These are phyloP conservation scores for Camelus dromedarius DNA, from an alignment of 2,113 vertebrate genomes.

Conservation along the genomic window DNA sequence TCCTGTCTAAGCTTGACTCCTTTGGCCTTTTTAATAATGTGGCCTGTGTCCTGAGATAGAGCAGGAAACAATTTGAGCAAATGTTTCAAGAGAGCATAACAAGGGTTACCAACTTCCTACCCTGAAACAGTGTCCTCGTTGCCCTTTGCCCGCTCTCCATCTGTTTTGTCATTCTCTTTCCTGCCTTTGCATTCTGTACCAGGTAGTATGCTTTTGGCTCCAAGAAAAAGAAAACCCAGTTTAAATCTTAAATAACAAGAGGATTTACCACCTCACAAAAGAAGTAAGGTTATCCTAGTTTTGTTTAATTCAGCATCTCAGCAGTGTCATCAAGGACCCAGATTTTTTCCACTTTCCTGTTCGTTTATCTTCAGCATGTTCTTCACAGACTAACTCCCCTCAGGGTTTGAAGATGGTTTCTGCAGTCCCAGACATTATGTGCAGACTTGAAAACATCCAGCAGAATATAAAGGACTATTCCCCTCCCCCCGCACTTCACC, in stretches of 20 bases:
- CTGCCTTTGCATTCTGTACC: not conserved
- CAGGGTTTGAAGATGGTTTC: not conserved
- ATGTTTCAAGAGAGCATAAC: not conserved
- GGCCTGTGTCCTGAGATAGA: not conserved
- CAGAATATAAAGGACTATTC: not conserved
- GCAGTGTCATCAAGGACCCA: not conserved
- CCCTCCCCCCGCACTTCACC: not conserved
- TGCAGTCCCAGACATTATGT: not conserved
- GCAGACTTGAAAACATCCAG: not conserved
- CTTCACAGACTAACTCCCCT: not conserved
- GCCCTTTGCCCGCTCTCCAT: not conserved
- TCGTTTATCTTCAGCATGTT: slow-evolving; percentile 28
- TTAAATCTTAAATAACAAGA: slow-evolving; percentile 50
- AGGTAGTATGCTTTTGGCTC: not conserved
- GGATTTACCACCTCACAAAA: not conserved
- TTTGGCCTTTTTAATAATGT: slow-evolving; percentile 12
- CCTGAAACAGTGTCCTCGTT: not conserved
- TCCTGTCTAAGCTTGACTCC: not conserved
- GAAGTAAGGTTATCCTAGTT: not conserved
- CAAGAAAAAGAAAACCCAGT: slow-evolving; percentile 32
- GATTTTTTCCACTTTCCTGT: not conserved
- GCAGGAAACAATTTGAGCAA: not conserved
- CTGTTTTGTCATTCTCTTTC: not conserved
- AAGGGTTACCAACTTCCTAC: not conserved
- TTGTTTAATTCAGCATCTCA: not conserved